Base-by-base conservation (phyloP, 1,140 invertebrate genomes). In the Hyposmocoma kahamanoa region DNA sequence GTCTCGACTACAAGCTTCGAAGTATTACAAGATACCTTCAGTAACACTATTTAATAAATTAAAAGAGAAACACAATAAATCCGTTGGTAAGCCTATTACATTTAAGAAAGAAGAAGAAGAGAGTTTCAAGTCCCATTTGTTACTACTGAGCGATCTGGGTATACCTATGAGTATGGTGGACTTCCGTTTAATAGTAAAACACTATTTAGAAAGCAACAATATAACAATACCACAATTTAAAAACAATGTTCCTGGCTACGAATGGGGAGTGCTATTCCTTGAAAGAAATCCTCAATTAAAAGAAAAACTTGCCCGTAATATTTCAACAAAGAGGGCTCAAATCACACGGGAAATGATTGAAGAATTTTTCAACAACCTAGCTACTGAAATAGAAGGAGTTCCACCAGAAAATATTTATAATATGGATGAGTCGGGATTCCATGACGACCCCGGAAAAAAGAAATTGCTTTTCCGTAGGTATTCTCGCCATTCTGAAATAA, bases 181-280 rank as follows among this genome's bases (percentile, higher is more conserved):
- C 36, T 39, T 56, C 20, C 46, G 39, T 30, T 17, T 20, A 42
- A 19, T 50, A 22, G 26, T 50, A n/a, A 24, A 50, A 44, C 13
- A 19, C 38, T 50, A 53, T 20, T 50, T 59, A 21, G 26, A 50
- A n/a, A 22, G 2, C n/a, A 47, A 26, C 10, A 46, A 46, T n/a
- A 59, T 18, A 50, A 38, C 30, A 15, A 38, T 24, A 36, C 46
- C 46, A 18, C 24, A 28, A 28, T 51, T 56, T 21, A 56, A 41
- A n/a, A 24, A 50, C 28, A 56, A 56, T 28, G 28, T 17, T 19
- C 53, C 44, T n/a, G 44, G 47, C n/a, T 54, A 15, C 17, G 46
- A 54, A 11, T 54, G 55, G 55, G 53, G 18, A 39, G 41, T 46
- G 21, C 47, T 55, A 13, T 55, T 22, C 38, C 21, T 55, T 6